phyloP scores from a whole-genome alignment of 2,113 vertebrate genomes.

The Grus americana region DNA sequence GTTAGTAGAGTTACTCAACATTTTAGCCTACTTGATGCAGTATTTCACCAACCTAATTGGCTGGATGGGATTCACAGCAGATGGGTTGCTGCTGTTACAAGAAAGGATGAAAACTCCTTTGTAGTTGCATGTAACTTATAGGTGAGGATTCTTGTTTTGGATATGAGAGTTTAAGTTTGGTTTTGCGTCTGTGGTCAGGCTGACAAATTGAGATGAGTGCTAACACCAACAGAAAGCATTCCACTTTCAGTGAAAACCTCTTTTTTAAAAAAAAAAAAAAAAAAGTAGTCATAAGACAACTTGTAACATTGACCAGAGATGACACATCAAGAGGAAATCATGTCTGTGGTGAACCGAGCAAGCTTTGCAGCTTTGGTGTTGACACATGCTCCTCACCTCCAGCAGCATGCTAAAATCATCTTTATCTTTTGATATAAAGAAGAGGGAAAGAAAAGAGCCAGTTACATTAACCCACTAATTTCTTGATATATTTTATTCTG shows the following conservation, averaged over 20 bases:
- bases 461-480: not conserved
- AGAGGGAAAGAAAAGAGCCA: not conserved
- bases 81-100: not conserved
- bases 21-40: not conserved
- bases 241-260: not conserved
- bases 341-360: not conserved
- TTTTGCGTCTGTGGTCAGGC: not conserved
- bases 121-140: not conserved
- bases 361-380: not conserved
- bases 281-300: not conserved
- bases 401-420: not conserved
- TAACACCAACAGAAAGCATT: not conserved
- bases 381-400: not conserved
- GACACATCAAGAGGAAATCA: not conserved
- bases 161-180: not conserved
- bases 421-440: not conserved
- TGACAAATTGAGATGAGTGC: not conserved
- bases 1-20: not conserved
- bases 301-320: not conserved
- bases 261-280: not conserved
- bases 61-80: not conserved
- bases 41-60: not conserved
- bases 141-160: not conserved
- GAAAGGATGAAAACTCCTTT: not conserved
- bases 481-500: not conserved